Base-by-base conservation (phyloP, 2,797 vertebrate species). In the Hemibagrus guttatus region DNA sequence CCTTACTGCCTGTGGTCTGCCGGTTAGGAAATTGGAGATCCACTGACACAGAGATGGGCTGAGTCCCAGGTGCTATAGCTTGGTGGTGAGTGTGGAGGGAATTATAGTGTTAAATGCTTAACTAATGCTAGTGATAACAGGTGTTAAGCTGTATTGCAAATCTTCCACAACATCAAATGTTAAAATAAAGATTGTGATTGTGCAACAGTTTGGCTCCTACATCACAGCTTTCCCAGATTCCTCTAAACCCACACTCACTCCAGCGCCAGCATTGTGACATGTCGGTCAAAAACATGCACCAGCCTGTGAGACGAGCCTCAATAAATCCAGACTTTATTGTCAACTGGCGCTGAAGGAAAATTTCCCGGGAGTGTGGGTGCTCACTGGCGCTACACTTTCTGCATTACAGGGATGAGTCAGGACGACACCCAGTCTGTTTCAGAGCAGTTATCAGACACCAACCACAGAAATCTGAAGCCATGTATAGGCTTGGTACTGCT, bases 371-470 rank as follows among this genome's bases (percentile, higher is more conserved):
- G 13, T 52, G 26, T 75, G 72, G 46, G 26, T 3, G 49, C 46
- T n/a, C 26, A 4, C n/a, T 17, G 13, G 14, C 26, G 8, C 72
- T 52, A 52, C 14, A 6, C 72, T 75, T 75, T 46, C 14, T 0
- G 23, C 42, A 49, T n/a, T 52, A 75, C 72, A 75, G 72, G 42
- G 72, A 75, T 52, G 26, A 75, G 72, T 75, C 72, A 52, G 46
- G 72, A 52, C 69, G 39, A 72, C 39, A 26, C 69, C 26, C 12
- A 12, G 23, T 49, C 19, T 46, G 49, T 13, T 52, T 75, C 72
- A 52, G 26, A 75, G 46, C 23, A 19, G 0, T 26, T 26, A 42
- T 74, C 71, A n/a, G 21, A 26, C 23, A 46, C 13, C 69, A 39
- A 16, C 28, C 35, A 6, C 31, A 35, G 31, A 19, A 68, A 68